Percentiles rank a stretch among this genome's conserved stretches.
phyloP scores from a whole-genome alignment of 2,888 invertebrate species.

The Ypsolopha scabrella region DNA sequence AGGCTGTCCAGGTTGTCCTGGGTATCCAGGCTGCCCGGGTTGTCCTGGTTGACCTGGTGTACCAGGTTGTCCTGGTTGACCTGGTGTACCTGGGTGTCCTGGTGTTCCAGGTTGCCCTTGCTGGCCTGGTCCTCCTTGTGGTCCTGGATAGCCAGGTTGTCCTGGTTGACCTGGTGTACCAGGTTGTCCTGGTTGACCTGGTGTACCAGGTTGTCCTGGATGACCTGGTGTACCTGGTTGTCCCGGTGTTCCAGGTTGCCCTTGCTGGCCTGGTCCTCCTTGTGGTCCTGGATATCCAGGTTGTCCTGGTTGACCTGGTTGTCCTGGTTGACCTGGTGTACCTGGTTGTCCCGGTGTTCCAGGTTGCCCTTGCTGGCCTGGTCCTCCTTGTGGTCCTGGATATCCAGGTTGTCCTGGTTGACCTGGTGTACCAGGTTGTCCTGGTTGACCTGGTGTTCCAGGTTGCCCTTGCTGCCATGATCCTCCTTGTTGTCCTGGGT shows the following conservation, averaged over 20 bases:
- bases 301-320: conserved; percentile 50
- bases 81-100: conserved; percentile 12
- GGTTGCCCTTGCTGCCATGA: conserved; percentile 5
- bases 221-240: not conserved
- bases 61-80: conserved; percentile 13
- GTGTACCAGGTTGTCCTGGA: conserved; percentile 5
- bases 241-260: not conserved
- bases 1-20: conserved; percentile 45
- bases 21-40: conserved; percentile 21
- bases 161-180: conserved; percentile 12
- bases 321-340: conserved; percentile 20
- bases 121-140: conserved; percentile 36
- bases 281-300: conserved; percentile 15
- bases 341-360: conserved; percentile 15
- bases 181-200: conserved; percentile 13
- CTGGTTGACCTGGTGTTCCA: conserved; percentile 8
- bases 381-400: not conserved
- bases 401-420: conserved; percentile 2
- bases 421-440: conserved; percentile 1
- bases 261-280: conserved; percentile 2
- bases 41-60: conserved; percentile 21
- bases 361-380: conserved; percentile 3
- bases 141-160: conserved; percentile 18
- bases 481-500: conserved; percentile 3
- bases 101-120: conserved; percentile 16